These are phyloP conservation scores for Clistopyga incitator DNA, from an alignment of 2,888 invertebrate species.

Conservation along the genomic window DNA sequence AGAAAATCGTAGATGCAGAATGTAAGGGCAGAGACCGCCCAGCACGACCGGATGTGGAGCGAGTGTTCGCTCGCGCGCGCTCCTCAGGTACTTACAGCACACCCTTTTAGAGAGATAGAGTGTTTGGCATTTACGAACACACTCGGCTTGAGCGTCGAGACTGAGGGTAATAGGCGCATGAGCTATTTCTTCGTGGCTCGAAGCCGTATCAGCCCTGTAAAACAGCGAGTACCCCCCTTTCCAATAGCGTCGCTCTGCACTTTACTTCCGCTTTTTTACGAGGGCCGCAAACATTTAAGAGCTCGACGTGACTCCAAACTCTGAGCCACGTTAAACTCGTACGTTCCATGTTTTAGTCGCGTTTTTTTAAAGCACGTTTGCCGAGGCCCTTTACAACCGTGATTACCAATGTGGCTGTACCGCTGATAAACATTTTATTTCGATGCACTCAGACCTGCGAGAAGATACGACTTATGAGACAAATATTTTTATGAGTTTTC, in stretches of 20 bases:
- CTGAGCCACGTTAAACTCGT: neutral
- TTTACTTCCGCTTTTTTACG: slow-evolving; percentile 50
- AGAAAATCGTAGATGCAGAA: neutral
- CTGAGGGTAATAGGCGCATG: slow-evolving; percentile 37
- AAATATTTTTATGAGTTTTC: neutral
- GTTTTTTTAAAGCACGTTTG: slow-evolving; percentile 33
- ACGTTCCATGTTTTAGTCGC: neutral
- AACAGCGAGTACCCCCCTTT: slow-evolving; percentile 39
- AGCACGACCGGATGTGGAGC: slow-evolving; percentile 63
- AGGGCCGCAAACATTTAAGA: slow-evolving; percentile 24
- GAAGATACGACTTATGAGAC: slow-evolving; percentile 13
- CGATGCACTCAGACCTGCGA: neutral
- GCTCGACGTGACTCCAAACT: slow-evolving; percentile 10
- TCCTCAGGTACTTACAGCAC: slow-evolving; percentile 47
- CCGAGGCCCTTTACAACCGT: slow-evolving; percentile 12
- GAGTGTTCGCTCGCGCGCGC: slow-evolving; percentile 47
- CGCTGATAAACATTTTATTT: slow-evolving; percentile 27
- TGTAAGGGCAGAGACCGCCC: slow-evolving; percentile 53
- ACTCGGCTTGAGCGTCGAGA: slow-evolving; percentile 33
- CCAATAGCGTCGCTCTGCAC: slow-evolving; percentile 31
- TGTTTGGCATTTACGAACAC: slow-evolving; percentile 38
- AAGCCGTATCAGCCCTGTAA: slow-evolving; percentile 50
- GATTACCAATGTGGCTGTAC: slow-evolving; percentile 13
- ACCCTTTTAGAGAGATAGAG: slow-evolving; percentile 43
- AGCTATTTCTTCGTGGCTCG: slow-evolving; percentile 43